These are phyloP conservation scores for Struthidea cinerea DNA, from an alignment of 2,113 vertebrate species.

Conservation along the genomic window DNA sequence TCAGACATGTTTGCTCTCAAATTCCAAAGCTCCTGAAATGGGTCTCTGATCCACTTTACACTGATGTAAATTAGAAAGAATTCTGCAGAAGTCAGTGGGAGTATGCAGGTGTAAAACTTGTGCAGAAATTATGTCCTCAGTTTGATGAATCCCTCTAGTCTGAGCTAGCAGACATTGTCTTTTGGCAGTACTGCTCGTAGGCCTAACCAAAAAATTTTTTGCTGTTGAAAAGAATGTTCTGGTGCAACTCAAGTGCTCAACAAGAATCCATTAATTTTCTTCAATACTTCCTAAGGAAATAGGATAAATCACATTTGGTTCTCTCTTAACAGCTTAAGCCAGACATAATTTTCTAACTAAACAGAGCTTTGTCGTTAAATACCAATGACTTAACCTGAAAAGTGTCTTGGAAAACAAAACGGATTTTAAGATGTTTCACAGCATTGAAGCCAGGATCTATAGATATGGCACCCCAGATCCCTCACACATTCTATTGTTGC, in stretches of 20 bases:
- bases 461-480: neutral
- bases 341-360: neutral
- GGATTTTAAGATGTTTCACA: neutral
- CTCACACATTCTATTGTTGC: neutral
- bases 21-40: neutral
- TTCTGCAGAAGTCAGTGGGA: neutral
- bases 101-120: neutral
- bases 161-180: neutral
- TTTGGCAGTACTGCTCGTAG: neutral
- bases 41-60: neutral
- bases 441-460: neutral
- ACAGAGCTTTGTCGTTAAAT: neutral
- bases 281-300: neutral
- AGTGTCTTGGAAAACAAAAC: neutral
- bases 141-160: neutral
- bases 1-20: neutral
- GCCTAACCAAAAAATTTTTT: neutral
- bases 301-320: neutral
- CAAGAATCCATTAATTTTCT: neutral
- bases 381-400: neutral
- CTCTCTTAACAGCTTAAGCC: neutral
- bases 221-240: neutral
- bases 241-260: neutral
- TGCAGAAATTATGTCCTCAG: neutral
- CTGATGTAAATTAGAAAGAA: neutral